phyloP scores from a whole-genome alignment of 2,113 vertebrate species.

The Channa argus region DNA sequence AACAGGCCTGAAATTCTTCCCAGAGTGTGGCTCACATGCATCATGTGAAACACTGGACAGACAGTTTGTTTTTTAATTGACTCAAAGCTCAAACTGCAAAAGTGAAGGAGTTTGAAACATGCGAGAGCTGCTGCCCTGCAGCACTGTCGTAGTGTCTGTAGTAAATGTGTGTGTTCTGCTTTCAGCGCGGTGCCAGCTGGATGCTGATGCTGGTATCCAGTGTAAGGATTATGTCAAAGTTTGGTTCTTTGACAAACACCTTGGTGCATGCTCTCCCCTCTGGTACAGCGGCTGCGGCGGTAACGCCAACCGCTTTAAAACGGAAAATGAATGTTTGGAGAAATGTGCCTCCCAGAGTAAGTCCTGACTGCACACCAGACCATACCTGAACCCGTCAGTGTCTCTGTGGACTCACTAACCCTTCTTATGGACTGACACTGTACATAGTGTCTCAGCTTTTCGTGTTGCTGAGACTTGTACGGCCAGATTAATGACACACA shows the following conservation, averaged over 20 bases:
- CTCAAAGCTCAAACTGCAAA: too few species aligned
- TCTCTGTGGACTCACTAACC: background rate
- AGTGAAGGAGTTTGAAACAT: too few species aligned
- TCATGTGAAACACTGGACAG: too few species aligned
- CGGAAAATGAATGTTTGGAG: conserved; percentile 73
- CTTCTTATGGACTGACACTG: background rate
- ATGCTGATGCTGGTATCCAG: conserved; percentile 57
- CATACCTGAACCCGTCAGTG: too few species aligned
- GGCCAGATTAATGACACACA: too few species aligned
- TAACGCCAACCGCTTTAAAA: conserved; percentile 78
- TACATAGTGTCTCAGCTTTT: background rate
- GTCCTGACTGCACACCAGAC: conserved; percentile 36
- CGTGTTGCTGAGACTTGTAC: background rate
- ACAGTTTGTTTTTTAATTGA: too few species aligned
- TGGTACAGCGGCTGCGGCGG: conserved; percentile 82
- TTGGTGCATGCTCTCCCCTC: conserved; percentile 78
- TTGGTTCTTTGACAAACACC: conserved; percentile 78
- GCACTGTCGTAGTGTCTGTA: background rate
- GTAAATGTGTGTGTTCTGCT: conserved; percentile 75
- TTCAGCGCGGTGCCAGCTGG: conserved; percentile 78
- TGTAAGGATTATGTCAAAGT: conserved; percentile 67
- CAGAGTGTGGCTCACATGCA: too few species aligned
- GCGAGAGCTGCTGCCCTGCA: background rate
- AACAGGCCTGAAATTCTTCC: too few species aligned
- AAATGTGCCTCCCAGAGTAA: conserved; percentile 78